Conservation (phyloP, 1,140 invertebrate species). For the Drosophila leontia region DNA sequence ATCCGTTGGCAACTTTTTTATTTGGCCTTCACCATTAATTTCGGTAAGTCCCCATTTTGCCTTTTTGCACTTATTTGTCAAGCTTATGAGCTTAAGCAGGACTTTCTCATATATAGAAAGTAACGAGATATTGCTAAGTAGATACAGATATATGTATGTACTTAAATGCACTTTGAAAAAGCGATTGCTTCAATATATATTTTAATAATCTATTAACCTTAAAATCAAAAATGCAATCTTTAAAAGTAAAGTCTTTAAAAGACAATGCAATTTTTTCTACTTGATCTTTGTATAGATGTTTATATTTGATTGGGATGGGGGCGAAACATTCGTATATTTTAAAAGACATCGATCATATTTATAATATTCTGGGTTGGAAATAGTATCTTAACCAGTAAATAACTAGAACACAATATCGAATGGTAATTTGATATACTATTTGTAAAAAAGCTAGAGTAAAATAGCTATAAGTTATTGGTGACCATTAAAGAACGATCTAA, state of each 20-base stretch:
- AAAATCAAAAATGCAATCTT: not conserved
- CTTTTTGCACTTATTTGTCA: slow-evolving; percentile 33
- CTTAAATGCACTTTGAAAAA: slow-evolving; percentile 9
- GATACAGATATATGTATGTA: slow-evolving; percentile 10
- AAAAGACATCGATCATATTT: too few relatives aligned
- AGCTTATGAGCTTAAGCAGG: slow-evolving; percentile 25
- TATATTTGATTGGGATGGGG: too few relatives aligned
- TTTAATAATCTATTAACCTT: not conserved
- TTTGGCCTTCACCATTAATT: slow-evolving; percentile 15
- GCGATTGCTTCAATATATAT: not conserved
- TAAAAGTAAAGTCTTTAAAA: not conserved
- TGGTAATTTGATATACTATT: too few relatives aligned
- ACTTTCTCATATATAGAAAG: not conserved
- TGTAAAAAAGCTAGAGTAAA: too few relatives aligned
- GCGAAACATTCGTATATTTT: too few relatives aligned
- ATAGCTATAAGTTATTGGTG: too few relatives aligned
- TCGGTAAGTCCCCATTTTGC: slow-evolving; percentile 15
- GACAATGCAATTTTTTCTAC: too few relatives aligned
- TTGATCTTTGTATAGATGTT: too few relatives aligned
- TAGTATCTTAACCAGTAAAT: too few relatives aligned
- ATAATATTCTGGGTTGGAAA: too few relatives aligned
- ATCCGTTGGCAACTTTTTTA: slow-evolving; percentile 1
- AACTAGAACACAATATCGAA: too few relatives aligned
- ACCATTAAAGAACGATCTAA: too few relatives aligned
- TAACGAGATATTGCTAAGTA: slow-evolving; percentile 17